Evolutionary conservation across 2,113 vertebrate species (phyloP).

Genomic region (Cathartes aura): DNA sequence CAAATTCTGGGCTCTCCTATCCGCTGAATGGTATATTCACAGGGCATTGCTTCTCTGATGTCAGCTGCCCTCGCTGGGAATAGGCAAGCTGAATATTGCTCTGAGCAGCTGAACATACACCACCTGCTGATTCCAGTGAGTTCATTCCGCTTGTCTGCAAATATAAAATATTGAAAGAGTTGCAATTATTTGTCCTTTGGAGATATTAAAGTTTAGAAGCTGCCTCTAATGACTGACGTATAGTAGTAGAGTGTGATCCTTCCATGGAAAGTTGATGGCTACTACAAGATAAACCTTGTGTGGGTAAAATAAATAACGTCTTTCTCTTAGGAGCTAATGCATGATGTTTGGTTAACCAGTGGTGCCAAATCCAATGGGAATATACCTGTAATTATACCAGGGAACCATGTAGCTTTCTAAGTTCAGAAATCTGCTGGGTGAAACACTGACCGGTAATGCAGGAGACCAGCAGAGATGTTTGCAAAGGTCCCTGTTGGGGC

Average conservation of each 20-base stretch:
- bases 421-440: not conserved
- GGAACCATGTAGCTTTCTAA: not conserved
- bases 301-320: not conserved
- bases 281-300: not conserved
- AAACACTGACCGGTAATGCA: not conserved
- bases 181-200: conserved; percentile 35
- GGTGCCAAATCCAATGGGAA: not conserved
- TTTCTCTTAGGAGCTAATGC: not conserved
- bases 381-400: not conserved
- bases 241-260: not conserved
- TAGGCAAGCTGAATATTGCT: not conserved
- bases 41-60: conserved; percentile 10
- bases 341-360: not conserved
- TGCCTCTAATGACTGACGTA: not conserved
- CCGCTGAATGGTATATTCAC: not conserved
- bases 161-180: not conserved
- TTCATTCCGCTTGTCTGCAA: conserved; percentile 6
- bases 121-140: conserved; percentile 27
- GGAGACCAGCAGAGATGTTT: not conserved
- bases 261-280: conserved; percentile 1
- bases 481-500: not conserved
- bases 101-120: conserved; percentile 25
- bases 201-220: conserved; percentile 15
- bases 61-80: not conserved
- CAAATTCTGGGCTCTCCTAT: not conserved